Evolutionary conservation across 2,113 vertebrate species (phyloP).

Genomic region (Salvelinus namaycush): DNA sequence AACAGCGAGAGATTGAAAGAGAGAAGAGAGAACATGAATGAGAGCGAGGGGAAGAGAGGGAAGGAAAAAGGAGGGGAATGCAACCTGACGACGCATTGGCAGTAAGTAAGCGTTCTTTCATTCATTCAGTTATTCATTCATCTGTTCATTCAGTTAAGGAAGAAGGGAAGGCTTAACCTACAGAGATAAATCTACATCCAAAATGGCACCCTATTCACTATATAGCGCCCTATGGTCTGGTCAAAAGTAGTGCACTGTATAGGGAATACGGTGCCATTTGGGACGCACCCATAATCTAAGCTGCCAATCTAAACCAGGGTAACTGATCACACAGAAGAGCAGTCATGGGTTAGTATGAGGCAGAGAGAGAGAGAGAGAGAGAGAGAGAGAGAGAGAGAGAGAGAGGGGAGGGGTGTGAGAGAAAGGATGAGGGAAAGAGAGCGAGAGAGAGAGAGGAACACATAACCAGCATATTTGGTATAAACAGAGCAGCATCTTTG

Average conservation of each 20-base stretch:
- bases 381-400: constrained; percentile 7
- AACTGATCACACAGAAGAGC: constrained; percentile 45
- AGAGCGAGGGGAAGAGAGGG: no score
- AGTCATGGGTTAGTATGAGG: constrained; percentile 55
- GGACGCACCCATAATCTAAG: not conserved
- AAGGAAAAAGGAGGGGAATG: not conserved
- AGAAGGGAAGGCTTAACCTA: not conserved
- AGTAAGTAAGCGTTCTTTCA: not conserved
- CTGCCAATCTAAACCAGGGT: constrained; percentile 9
- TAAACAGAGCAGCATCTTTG: constrained; percentile 11
- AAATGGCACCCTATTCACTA: no score
- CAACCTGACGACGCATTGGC: not conserved
- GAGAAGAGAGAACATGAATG: no score
- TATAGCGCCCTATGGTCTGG: no score
- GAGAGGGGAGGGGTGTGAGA: not conserved
- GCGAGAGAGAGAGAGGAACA: constrained; percentile 23
- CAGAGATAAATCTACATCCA: not conserved
- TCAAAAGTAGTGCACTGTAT: no score
- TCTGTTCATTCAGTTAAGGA: constrained; percentile 48
- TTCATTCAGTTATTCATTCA: not conserved
- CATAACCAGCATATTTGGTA: constrained; percentile 11
- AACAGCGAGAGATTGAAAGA: not conserved
- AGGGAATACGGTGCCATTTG: no score
- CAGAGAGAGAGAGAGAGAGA: constrained; percentile 25
- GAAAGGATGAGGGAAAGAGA: not conserved